phyloP scores from a whole-genome alignment of 2,888 invertebrate genomes.

The Ditula angustiorana region DNA sequence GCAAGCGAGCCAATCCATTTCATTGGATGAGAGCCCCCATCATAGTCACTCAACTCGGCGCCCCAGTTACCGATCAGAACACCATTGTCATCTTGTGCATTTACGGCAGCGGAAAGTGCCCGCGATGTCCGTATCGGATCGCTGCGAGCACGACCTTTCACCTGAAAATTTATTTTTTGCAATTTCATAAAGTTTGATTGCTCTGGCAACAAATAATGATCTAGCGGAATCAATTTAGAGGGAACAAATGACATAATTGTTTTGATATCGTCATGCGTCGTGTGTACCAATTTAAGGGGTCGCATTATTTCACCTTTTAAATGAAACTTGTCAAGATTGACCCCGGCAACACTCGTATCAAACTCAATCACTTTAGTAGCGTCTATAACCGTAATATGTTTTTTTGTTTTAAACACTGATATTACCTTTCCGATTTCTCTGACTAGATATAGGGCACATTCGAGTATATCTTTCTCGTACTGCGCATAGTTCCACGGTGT shows the following conservation, averaged over 20 bases:
- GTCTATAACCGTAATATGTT: not conserved
- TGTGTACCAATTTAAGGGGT: slow-evolving; percentile 24
- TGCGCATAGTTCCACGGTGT: slow-evolving; percentile 97
- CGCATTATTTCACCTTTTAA: slow-evolving; percentile 45
- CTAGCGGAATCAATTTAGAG: not conserved
- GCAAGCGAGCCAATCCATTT: slow-evolving; percentile 96
- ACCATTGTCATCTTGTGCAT: slow-evolving; percentile 95
- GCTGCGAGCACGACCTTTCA: slow-evolving; percentile 87
- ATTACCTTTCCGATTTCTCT: slow-evolving; percentile 89
- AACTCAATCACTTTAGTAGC: slow-evolving; percentile 20
- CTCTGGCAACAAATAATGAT: too few relatives aligned
- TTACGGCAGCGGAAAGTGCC: slow-evolving; percentile 94
- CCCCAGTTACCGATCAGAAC: slow-evolving; percentile 95
- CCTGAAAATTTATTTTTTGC: slow-evolving; percentile 51
- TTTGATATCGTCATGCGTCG: slow-evolving; percentile 10
- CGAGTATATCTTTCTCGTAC: slow-evolving; percentile 93
- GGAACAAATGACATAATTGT: slow-evolving; percentile 8
- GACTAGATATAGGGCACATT: slow-evolving; percentile 91
- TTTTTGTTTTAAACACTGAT: not conserved
- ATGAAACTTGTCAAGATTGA: slow-evolving; percentile 21
- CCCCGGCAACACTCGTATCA: not conserved
- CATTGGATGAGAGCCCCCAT: slow-evolving; percentile 93
- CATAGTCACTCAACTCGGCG: slow-evolving; percentile 92
- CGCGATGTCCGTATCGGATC: slow-evolving; percentile 92
- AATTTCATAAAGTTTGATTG: not conserved